Evolutionary conservation across 2,113 vertebrate genomes (phyloP).

Genomic region (Notothenia rossii): DNA sequence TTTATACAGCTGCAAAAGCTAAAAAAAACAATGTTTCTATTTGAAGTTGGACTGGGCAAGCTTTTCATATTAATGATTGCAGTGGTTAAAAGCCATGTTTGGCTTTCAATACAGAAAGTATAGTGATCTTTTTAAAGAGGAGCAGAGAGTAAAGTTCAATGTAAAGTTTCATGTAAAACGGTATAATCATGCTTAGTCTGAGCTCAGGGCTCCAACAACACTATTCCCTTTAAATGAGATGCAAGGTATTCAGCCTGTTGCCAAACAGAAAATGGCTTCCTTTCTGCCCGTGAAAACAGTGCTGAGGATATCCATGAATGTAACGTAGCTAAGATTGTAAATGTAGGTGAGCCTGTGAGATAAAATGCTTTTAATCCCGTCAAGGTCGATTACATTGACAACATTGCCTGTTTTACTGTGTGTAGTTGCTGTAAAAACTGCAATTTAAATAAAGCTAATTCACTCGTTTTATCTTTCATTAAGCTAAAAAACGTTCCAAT

Average conservation of each 20-base stretch:
- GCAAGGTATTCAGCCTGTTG: slow-evolving; percentile 9
- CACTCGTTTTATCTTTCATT: too few relatives aligned
- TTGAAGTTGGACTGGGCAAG: slow-evolving; percentile 8
- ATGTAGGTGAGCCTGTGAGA: too few relatives aligned
- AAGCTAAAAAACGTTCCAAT: too few relatives aligned
- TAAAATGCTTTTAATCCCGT: too few relatives aligned
- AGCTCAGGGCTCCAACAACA: not conserved
- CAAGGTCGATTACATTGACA: too few relatives aligned
- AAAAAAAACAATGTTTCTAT: not conserved
- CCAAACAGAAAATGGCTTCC: not conserved
- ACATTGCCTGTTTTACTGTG: too few relatives aligned
- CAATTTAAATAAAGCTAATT: too few relatives aligned
- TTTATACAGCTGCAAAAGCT: slow-evolving; percentile 62
- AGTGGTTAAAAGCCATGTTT: slow-evolving; percentile 28
- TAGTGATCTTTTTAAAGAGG: slow-evolving; percentile 38
- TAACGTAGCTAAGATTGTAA: too few relatives aligned
- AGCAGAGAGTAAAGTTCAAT: slow-evolving; percentile 21
- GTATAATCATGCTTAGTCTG: slow-evolving; percentile 51
- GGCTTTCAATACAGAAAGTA: slow-evolving; percentile 54
- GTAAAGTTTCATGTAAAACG: slow-evolving; percentile 35
- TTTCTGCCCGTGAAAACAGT: not conserved
- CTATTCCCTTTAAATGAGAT: not conserved
- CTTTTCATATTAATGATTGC: slow-evolving; percentile 39
- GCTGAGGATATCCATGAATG: not conserved
- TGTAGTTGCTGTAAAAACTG: too few relatives aligned